These are phyloP conservation scores for Datnioides undecimradiatus DNA, from an alignment of 2,113 vertebrate genomes.

Conservation along the genomic window DNA sequence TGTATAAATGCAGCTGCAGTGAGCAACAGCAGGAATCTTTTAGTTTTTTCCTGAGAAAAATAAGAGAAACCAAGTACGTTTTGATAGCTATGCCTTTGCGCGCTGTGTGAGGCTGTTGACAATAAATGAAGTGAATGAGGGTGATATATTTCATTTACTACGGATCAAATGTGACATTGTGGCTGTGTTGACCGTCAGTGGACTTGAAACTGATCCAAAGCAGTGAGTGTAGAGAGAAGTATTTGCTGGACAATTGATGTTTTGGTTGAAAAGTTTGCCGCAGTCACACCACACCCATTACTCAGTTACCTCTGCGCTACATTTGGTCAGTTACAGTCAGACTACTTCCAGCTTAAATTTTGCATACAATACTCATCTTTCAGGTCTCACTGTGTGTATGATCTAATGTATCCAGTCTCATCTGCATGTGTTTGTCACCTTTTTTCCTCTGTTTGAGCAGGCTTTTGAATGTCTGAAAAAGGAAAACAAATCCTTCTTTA, in stretches of 20 bases:
- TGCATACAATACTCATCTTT: constrained; percentile 38
- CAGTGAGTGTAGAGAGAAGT: neutral
- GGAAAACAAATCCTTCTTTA: constrained; percentile 49
- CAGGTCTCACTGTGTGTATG: neutral
- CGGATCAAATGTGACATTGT: neutral
- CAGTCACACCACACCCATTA: neutral
- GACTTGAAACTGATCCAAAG: neutral
- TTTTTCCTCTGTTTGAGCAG: constrained; percentile 23
- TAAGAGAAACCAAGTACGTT: neutral
- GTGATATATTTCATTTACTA: neutral
- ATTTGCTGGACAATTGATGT: neutral
- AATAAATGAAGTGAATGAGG: constrained; percentile 6
- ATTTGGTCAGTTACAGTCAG: neutral
- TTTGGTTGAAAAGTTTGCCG: neutral
- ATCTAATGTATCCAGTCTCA: constrained; percentile 37
- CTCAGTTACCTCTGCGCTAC: neutral
- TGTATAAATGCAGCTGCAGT: constrained; percentile 20
- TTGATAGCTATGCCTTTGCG: neutral
- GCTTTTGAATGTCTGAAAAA: constrained; percentile 20
- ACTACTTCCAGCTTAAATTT: constrained; percentile 31
- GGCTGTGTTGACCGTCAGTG: neutral
- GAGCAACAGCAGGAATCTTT: constrained; percentile 16
- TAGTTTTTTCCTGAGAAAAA: neutral
- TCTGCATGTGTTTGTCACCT: constrained; percentile 49
- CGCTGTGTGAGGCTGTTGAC: neutral